Percentiles rank a stretch among this genome's conserved stretches.
phyloP scores from a whole-genome alignment of 2,113 vertebrate genomes.

The Notiomystis cincta region DNA sequence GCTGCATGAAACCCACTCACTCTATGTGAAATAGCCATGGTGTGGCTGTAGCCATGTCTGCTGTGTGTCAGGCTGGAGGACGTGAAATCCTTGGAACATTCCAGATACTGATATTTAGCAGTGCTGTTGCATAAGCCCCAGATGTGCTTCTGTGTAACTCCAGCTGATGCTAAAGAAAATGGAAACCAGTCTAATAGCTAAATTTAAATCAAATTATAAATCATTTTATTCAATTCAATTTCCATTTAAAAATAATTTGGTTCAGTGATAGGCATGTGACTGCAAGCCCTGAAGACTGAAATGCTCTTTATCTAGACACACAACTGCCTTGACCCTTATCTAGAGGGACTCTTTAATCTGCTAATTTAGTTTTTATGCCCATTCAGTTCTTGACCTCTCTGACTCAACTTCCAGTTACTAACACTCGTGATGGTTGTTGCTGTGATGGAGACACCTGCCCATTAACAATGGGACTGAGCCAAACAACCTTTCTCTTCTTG shows the following conservation, averaged over 20 bases:
- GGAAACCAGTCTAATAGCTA: neutral
- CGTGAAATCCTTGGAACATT: neutral
- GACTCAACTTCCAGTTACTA: slow-evolving; percentile 33
- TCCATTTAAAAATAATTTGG: slow-evolving; percentile 55
- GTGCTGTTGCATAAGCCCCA: neutral
- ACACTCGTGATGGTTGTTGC: neutral
- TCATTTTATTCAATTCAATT: slow-evolving; percentile 28
- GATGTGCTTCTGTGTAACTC: neutral
- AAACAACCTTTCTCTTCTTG: slow-evolving; percentile 24
- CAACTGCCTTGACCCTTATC: slow-evolving; percentile 44
- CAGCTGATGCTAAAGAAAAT: slow-evolving; percentile 8
- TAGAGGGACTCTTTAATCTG: slow-evolving; percentile 41
- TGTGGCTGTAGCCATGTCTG: neutral
- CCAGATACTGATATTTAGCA: neutral
- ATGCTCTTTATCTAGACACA: slow-evolving; percentile 17
- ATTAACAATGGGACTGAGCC: slow-evolving; percentile 22
- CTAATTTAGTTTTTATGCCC: slow-evolving; percentile 39
- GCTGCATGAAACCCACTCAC: neutral
- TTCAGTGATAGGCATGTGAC: slow-evolving; percentile 8
- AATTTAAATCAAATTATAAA: slow-evolving; percentile 52
- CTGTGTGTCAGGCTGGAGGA: neutral
- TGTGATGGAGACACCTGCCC: slow-evolving; percentile 26
- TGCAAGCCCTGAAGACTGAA: slow-evolving; percentile 41
- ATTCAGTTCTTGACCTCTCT: slow-evolving; percentile 53
- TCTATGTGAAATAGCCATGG: neutral